These are phyloP conservation scores for Myanophis thanlyinensis DNA, from an alignment of 2,113 vertebrate species.

Conservation along the genomic window DNA sequence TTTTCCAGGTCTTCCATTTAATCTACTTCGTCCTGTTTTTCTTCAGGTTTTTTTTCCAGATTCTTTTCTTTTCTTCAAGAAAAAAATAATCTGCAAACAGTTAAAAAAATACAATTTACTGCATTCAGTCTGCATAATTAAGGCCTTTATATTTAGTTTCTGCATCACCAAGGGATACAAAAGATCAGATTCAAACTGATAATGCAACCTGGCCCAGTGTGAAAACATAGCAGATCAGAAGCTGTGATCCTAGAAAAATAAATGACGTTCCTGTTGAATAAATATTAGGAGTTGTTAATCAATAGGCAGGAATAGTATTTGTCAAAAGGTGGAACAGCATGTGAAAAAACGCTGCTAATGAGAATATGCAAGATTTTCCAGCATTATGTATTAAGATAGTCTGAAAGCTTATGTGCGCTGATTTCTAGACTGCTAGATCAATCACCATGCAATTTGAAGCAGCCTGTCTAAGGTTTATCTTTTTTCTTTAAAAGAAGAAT, in stretches of 20 bases:
- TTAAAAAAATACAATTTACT: constrained; percentile 25
- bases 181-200: constrained; percentile 11
- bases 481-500: neutral
- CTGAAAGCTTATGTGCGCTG: neutral
- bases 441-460: neutral
- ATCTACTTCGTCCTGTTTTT: constrained; percentile 34
- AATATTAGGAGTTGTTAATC: constrained; percentile 9
- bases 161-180: neutral
- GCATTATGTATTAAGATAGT: neutral
- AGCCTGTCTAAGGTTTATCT: neutral
- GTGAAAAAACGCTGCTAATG: neutral
- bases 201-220: neutral
- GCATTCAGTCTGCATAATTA: constrained; percentile 38
- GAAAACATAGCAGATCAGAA: neutral
- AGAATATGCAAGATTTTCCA: neutral
- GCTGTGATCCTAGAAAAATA: neutral
- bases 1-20: constrained; percentile 35
- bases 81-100: constrained; percentile 50
- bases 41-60: constrained; percentile 33
- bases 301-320: neutral
- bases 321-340: neutral
- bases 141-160: constrained; percentile 6
- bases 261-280: constrained; percentile 2
- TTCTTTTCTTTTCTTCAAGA: constrained; percentile 39
- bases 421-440: neutral